Evolutionary conservation across 2,113 vertebrate species (phyloP).

Genomic region (Oceanodroma tethys): DNA sequence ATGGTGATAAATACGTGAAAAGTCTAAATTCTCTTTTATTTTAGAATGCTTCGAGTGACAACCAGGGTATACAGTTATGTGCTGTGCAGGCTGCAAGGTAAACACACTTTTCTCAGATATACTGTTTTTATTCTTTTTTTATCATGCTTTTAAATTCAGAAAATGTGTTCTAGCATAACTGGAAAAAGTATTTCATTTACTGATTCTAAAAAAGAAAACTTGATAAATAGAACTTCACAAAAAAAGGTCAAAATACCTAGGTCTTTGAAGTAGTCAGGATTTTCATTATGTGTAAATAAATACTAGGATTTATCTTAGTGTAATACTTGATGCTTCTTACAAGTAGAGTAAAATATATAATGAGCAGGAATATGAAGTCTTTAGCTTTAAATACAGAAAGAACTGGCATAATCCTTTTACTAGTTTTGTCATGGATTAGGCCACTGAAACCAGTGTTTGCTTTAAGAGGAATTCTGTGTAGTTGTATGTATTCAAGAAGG

Average conservation of each 20-base stretch:
- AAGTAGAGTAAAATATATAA: background rate
- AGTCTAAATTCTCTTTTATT: slow-evolving; percentile 19
- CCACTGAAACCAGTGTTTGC: background rate
- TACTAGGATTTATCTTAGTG: background rate
- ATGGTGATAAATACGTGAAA: background rate
- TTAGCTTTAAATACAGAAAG: background rate
- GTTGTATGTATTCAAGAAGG: background rate
- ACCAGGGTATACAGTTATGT: slow-evolving; percentile 96
- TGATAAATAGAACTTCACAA: background rate
- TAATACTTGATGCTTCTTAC: background rate
- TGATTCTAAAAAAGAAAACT: background rate
- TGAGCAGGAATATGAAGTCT: background rate
- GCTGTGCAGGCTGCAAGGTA: slow-evolving; percentile 98
- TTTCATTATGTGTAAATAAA: background rate
- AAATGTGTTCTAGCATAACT: background rate
- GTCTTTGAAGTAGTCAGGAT: background rate
- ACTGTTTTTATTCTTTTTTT: background rate
- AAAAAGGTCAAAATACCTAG: background rate
- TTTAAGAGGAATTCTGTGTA: background rate
- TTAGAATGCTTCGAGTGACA: slow-evolving; percentile 98
- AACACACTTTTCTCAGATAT: background rate
- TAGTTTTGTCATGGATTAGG: background rate
- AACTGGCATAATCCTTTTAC: background rate
- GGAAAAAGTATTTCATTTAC: background rate
- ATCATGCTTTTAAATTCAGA: background rate